A percentile compares a stretch with the other conserved stretches of the same genome.
Evolutionary conservation across 2,113 vertebrate species (phyloP).

Genomic region (Passer montanus): DNA sequence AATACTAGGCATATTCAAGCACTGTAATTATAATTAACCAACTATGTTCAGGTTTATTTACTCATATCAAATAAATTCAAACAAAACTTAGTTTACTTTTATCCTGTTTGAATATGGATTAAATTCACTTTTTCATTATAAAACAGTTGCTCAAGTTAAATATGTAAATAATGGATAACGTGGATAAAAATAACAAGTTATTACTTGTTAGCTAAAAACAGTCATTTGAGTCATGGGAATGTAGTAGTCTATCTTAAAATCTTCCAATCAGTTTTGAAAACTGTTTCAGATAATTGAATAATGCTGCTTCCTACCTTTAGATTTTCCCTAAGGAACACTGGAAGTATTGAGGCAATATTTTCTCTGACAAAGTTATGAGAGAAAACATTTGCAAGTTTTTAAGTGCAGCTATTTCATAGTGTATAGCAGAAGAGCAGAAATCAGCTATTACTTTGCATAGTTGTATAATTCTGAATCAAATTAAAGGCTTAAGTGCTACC

Average conservation of each 20-base stretch:
- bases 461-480: background rate
- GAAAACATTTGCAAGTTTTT: background rate
- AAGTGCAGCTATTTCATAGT: background rate
- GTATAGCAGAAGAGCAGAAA: background rate
- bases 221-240: background rate
- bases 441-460: background rate
- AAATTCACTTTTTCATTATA: background rate
- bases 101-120: background rate
- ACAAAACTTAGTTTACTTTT: background rate
- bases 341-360: background rate
- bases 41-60: background rate
- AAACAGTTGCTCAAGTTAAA: background rate
- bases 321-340: background rate
- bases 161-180: background rate
- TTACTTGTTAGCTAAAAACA: background rate
- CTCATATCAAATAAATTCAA: background rate
- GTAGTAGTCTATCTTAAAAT: background rate
- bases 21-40: background rate
- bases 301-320: background rate
- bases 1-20: background rate
- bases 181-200: background rate
- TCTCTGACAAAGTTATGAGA: background rate
- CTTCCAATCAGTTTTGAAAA: background rate
- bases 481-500: background rate
- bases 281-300: background rate